These are phyloP conservation scores for Zoanthus solanderi DNA, from an alignment of 92 coral and sea anemone species.

Conservation along the genomic window DNA sequence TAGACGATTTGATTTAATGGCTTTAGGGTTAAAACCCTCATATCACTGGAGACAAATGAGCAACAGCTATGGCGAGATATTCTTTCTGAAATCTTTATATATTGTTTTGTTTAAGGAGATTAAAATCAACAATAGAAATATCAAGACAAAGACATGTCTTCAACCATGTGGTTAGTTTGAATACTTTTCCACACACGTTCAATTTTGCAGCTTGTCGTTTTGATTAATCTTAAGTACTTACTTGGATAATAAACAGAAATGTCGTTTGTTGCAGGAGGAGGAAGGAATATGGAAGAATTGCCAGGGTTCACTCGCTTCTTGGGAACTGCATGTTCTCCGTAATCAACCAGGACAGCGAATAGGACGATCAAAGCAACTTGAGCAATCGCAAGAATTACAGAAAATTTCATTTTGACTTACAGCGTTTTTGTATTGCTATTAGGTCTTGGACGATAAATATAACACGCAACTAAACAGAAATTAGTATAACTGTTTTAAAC, in stretches of 20 bases:
- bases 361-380: slow-evolving; percentile 74
- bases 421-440: neutral
- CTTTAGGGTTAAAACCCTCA: too few relatives aligned
- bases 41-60: too few relatives aligned
- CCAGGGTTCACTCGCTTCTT: slow-evolving; percentile 60
- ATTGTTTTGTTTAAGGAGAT: too few relatives aligned
- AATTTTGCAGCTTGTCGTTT: neutral
- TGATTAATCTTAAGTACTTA: slow-evolving; percentile 44
- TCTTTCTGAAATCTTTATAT: too few relatives aligned
- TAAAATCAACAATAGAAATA: too few relatives aligned
- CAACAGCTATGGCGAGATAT: too few relatives aligned
- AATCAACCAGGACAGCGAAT: slow-evolving; percentile 77
- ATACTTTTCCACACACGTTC: neutral
- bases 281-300: slow-evolving; percentile 7
- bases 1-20: too few relatives aligned
- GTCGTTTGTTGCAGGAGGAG: slow-evolving; percentile 58
- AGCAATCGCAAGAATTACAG: slow-evolving; percentile 62
- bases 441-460: too few relatives aligned
- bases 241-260: slow-evolving; percentile 75
- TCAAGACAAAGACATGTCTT: too few relatives aligned
- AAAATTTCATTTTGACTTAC: slow-evolving; percentile 63
- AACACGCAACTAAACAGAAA: too few relatives aligned
- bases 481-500: too few relatives aligned
- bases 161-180: neutral
- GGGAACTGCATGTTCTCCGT: slow-evolving; percentile 78